Base-by-base conservation (phyloP, 2,888 invertebrate genomes). In the Schizotus pectinicornis region DNA sequence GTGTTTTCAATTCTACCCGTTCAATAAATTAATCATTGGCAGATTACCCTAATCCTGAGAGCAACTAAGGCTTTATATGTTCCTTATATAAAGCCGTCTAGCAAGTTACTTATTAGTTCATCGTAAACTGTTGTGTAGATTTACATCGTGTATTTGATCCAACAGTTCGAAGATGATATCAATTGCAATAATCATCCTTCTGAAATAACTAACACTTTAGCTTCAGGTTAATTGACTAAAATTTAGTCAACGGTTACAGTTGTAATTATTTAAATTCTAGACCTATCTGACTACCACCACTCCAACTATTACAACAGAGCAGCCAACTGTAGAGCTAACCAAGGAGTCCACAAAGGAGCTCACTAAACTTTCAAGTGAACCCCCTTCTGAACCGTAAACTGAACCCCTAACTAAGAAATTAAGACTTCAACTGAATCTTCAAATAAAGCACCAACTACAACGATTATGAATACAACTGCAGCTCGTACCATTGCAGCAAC, bases 391-490 rank as follows among this genome's bases (percentile, higher is more conserved):
- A 9, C n/a, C 39, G 2, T 7, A 39, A 7, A 7, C 31, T 9
- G 30, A 36, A 14, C 12, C 14, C 13, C 34, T 38, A 2, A 49
- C 37, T 49, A 11, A 8, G 12, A 7, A 7, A 7, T n/a, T n/a
- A n/a, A n/a, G n/a, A 34, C 48, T 6, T 8, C 52, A 52, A 32
- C 11, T 12, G 43, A 33, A 42, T n/a, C 43, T 30, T 9, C 50
- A 9, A 50, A 41, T 11, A 12, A 2, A 42, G 11, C 13, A 13
- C 7, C 7, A 48, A 41, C 41, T 41, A 41, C 41, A 13, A 12
- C 11, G 6, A 9, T 6, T 3, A 35, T 6, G 2, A 22, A 2
- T 22, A n/a, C n/a, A n/a, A n/a, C n/a, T n/a, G n/a, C n/a, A n/a
- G n/a, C n/a, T n/a, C n/a, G n/a, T n/a, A n/a, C n/a, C n/a, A n/a